Conservation (phyloP, 2,888 invertebrate species). For the Gibbula magus region DNA sequence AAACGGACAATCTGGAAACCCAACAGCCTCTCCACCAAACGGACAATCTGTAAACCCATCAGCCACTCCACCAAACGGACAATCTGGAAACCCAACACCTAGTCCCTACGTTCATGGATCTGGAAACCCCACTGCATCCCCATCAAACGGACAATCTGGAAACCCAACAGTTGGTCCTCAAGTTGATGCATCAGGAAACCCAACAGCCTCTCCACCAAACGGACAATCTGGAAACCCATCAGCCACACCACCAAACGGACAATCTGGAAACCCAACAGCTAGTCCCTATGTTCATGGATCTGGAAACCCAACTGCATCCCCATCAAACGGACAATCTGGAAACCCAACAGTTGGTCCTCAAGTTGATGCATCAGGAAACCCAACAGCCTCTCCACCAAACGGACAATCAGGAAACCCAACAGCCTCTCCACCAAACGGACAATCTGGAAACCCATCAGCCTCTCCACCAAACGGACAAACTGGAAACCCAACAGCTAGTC, state of each 20-base stretch:
- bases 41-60: constrained; percentile 21
- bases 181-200: not conserved
- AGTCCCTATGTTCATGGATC: not conserved
- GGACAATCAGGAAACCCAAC: not conserved
- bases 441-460: not conserved
- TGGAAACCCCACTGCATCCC: constrained; percentile 11
- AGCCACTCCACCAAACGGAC: constrained; percentile 16
- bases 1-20: not conserved
- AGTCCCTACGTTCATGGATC: not conserved
- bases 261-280: constrained; percentile 3
- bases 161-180: constrained; percentile 29
- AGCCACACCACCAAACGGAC: not conserved
- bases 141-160: not conserved
- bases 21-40: constrained; percentile 16
- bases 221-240: not conserved
- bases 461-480: not conserved
- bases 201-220: not conserved
- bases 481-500: constrained; percentile 26
- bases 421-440: not conserved
- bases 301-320: constrained; percentile 16
- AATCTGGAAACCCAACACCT: not conserved
- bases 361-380: constrained; percentile 1
- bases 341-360: constrained; percentile 27
- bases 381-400: constrained; percentile 20
- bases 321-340: not conserved